Percentiles rank a stretch among this genome's conserved stretches.
phyloP scores from a whole-genome alignment of 92 coral and sea anemone species.

The Porites lobata region DNA sequence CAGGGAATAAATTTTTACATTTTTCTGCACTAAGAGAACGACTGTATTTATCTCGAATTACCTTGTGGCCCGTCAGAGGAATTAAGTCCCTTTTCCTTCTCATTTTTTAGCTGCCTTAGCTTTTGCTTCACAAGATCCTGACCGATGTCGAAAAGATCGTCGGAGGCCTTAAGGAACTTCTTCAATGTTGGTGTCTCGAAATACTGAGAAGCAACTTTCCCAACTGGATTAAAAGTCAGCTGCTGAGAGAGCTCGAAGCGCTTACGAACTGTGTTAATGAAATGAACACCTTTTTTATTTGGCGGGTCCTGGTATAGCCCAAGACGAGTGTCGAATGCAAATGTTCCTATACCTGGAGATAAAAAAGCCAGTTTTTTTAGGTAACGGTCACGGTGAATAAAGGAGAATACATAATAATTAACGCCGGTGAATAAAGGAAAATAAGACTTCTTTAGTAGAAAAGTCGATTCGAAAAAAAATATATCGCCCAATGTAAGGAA shows the following conservation, averaged over 20 bases:
- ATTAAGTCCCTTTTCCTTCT: slow-evolving; percentile 20
- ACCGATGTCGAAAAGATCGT: slow-evolving; percentile 43
- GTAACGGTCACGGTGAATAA: too few relatives aligned
- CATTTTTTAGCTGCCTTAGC: slow-evolving; percentile 50
- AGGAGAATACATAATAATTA: too few relatives aligned
- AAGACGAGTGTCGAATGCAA: slow-evolving; percentile 43
- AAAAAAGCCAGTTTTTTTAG: background rate
- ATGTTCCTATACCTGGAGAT: slow-evolving; percentile 51
- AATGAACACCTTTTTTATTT: slow-evolving; percentile 14
- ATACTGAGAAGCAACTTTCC: background rate
- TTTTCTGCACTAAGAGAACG: too few relatives aligned
- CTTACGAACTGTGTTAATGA: slow-evolving; percentile 45
- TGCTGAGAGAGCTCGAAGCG: slow-evolving; percentile 35
- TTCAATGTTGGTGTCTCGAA: slow-evolving; percentile 50
- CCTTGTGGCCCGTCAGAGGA: slow-evolving; percentile 1
- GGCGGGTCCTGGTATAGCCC: slow-evolving; percentile 42
- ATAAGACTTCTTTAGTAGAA: too few relatives aligned
- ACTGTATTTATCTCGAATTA: background rate
- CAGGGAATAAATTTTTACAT: too few relatives aligned
- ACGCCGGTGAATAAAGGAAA: too few relatives aligned
- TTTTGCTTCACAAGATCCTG: slow-evolving; percentile 52
- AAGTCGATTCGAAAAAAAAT: too few relatives aligned
- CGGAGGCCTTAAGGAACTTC: slow-evolving; percentile 56
- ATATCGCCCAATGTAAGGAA: too few relatives aligned
- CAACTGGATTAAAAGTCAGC: slow-evolving; percentile 28